These are phyloP conservation scores for Lycodopsis pacificus DNA, from an alignment of 2,797 vertebrate species.

Conservation along the genomic window DNA sequence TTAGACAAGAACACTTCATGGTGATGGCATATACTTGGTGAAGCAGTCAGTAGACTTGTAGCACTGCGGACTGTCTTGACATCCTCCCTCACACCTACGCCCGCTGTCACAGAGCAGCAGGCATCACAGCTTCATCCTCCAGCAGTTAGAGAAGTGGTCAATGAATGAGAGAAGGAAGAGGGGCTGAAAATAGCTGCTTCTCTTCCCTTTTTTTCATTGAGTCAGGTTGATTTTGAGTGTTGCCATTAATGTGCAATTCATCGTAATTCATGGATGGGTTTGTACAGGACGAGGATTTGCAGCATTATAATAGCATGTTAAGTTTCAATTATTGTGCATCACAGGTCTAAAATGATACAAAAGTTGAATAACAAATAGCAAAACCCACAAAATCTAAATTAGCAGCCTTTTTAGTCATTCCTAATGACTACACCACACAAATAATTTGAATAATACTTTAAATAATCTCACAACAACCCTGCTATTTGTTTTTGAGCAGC, in stretches of 20 bases:
- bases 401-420: not conserved
- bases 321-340: not conserved
- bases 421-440: not conserved
- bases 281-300: not conserved
- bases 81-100: not conserved
- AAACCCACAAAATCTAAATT: not conserved
- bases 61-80: conserved; percentile 10
- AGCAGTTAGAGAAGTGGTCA: conserved; percentile 17
- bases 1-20: not conserved
- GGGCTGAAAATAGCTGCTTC: conserved; percentile 19
- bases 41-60: not conserved
- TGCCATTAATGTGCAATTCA: not conserved
- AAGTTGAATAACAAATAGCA: not conserved
- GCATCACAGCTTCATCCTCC: conserved; percentile 1
- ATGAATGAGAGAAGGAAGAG: not conserved
- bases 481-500: not conserved
- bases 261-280: not conserved
- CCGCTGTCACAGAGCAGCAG: not conserved
- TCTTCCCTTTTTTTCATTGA: conserved; percentile 13
- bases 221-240: not conserved
- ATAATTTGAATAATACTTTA: not conserved
- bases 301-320: not conserved
- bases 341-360: not conserved
- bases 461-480: not conserved
- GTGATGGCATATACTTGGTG: not conserved